A percentile compares a stretch with the other conserved stretches of the same genome.
Evolutionary conservation across 1,140 invertebrate species (phyloP).

Genomic region (Cydia splendana): DNA sequence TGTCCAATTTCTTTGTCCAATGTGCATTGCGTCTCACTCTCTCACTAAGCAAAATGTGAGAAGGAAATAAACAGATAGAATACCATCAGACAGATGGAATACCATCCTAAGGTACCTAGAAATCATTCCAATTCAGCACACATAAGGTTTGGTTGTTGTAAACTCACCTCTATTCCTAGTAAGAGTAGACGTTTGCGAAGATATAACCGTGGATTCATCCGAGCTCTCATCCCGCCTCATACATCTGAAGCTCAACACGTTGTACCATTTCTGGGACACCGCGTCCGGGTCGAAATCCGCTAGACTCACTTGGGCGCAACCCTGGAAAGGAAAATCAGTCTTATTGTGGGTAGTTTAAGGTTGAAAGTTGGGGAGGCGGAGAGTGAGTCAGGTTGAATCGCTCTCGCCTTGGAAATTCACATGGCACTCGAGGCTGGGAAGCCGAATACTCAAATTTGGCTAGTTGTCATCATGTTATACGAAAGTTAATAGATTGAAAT

Average conservation of each 20-base stretch:
- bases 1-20: no score
- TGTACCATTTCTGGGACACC: slow-evolving; percentile 95
- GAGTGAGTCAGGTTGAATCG: slow-evolving; percentile 57
- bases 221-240: slow-evolving; percentile 96
- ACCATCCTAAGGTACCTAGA: no score
- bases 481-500: neutral
- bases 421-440: slow-evolving; percentile 70
- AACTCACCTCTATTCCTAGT: slow-evolving; percentile 92
- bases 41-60: no score
- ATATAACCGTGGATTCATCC: slow-evolving; percentile 97
- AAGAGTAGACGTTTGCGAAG: slow-evolving; percentile 96
- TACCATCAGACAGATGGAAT: no score
- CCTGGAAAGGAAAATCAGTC: slow-evolving; percentile 81
- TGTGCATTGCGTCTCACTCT: no score
- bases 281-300: slow-evolving; percentile 94
- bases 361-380: neutral
- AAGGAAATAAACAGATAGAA: no score
- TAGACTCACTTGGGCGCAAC: slow-evolving; percentile 96
- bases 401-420: slow-evolving; percentile 73
- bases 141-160: no score
- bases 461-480: slow-evolving; percentile 70
- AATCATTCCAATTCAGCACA: no score
- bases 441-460: slow-evolving; percentile 79
- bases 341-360: slow-evolving; percentile 35
- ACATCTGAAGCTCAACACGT: slow-evolving; percentile 93